Conservation (phyloP, 2,888 invertebrate species). For the Cephus sareptanus region DNA sequence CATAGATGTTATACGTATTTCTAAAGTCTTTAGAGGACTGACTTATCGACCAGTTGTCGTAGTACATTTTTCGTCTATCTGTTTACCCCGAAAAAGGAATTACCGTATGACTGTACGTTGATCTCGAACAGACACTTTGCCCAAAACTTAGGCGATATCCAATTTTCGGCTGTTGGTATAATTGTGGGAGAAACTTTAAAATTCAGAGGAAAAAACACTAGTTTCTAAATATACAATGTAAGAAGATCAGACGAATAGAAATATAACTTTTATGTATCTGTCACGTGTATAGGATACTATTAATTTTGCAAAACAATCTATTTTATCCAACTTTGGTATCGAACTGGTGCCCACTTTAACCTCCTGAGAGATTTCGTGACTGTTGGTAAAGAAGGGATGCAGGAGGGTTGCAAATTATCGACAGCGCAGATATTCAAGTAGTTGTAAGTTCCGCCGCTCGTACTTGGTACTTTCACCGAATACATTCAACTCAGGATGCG, state of each 20-base stretch:
- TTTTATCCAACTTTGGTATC: background rate
- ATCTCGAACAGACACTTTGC: background rate
- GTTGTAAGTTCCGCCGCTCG: background rate
- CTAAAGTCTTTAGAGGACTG: background rate
- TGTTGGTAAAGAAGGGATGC: constrained; percentile 17
- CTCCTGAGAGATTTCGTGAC: background rate
- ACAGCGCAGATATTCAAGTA: background rate
- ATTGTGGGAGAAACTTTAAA: background rate
- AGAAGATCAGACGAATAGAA: background rate
- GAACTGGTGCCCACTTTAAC: background rate
- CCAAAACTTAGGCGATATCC: background rate
- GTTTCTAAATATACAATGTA: background rate
- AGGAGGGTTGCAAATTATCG: constrained; percentile 1
- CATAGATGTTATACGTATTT: background rate
- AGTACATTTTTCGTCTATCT: background rate
- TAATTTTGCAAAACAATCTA: background rate
- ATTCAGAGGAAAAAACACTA: background rate
- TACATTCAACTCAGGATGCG: background rate
- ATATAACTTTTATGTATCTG: background rate
- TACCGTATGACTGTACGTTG: background rate
- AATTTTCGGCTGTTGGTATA: background rate
- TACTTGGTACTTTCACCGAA: background rate
- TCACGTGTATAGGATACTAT: background rate
- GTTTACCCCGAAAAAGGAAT: background rate
- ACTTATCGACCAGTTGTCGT: background rate